These are phyloP conservation scores for Podarcis raffonei DNA, from an alignment of 2,113 vertebrate species.

Conservation along the genomic window DNA sequence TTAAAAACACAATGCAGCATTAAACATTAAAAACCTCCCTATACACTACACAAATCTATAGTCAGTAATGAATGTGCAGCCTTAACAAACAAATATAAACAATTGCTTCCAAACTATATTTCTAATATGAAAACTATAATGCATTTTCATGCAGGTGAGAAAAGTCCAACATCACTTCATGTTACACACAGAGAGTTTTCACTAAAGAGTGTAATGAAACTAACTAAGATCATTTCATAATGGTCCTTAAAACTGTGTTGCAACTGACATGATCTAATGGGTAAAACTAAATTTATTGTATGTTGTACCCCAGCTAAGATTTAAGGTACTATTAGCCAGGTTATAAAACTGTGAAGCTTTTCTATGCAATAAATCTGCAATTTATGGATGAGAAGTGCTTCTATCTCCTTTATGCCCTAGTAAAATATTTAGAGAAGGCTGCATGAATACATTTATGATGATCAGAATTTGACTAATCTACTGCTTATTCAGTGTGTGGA, in stretches of 20 bases:
- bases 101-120: neutral
- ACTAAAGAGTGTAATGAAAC: conserved; percentile 42
- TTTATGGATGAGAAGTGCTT: conserved; percentile 51
- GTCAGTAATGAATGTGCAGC: neutral
- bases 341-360: conserved; percentile 25
- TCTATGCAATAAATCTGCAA: conserved; percentile 55
- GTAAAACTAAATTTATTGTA: conserved; percentile 44
- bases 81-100: neutral
- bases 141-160: conserved; percentile 2
- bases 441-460: conserved; percentile 56
- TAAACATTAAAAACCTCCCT: no score
- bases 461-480: conserved; percentile 45
- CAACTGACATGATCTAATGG: conserved; percentile 30
- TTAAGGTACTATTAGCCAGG: conserved; percentile 35
- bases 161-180: neutral
- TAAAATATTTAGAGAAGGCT: conserved; percentile 62
- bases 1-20: no score
- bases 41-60: neutral
- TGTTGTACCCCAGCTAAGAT: conserved; percentile 25
- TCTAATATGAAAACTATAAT: neutral
- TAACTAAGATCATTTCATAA: conserved; percentile 35
- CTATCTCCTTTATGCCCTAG: conserved; percentile 50
- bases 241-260: conserved; percentile 32
- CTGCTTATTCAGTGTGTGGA: conserved; percentile 52
- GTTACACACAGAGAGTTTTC: conserved; percentile 27